Conservation (phyloP, 1,140 invertebrate species). For the Ganaspis sp. region DNA sequence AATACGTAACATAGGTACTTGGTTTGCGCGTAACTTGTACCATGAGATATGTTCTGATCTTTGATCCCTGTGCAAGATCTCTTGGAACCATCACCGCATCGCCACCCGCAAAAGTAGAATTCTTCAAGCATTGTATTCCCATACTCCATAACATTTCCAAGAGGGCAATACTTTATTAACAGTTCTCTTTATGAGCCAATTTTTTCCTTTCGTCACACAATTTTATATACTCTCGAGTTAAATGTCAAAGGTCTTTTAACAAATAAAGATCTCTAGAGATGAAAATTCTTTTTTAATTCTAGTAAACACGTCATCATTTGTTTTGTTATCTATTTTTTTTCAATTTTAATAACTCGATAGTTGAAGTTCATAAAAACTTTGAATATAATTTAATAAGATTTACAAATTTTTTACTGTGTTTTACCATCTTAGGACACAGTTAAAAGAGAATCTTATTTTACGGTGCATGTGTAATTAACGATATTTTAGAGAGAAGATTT, state of each 20-base stretch:
- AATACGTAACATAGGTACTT: constrained; percentile 28
- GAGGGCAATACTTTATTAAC: constrained; percentile 15
- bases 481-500: too few relatives aligned
- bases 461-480: too few relatives aligned
- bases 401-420: too few relatives aligned
- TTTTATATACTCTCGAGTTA: neutral
- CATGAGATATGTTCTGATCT: constrained; percentile 13
- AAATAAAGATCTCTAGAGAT: too few relatives aligned
- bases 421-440: too few relatives aligned
- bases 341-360: too few relatives aligned
- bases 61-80: constrained; percentile 1
- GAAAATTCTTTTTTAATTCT: too few relatives aligned
- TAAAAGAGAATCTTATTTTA: too few relatives aligned
- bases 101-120: constrained; percentile 28
- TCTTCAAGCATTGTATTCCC: constrained; percentile 12
- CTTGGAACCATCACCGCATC: constrained; percentile 12
- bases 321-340: too few relatives aligned
- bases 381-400: too few relatives aligned
- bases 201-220: constrained; percentile 22
- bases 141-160: neutral
- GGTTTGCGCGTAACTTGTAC: constrained; percentile 20
- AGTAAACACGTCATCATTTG: too few relatives aligned
- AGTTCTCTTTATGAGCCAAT: neutral
- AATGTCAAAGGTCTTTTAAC: constrained; percentile 3
- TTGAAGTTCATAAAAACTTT: too few relatives aligned